Percentiles rank a stretch among this genome's conserved stretches.
phyloP scores from a whole-genome alignment of 2,888 invertebrate genomes.

The Alsophila aescularia region DNA sequence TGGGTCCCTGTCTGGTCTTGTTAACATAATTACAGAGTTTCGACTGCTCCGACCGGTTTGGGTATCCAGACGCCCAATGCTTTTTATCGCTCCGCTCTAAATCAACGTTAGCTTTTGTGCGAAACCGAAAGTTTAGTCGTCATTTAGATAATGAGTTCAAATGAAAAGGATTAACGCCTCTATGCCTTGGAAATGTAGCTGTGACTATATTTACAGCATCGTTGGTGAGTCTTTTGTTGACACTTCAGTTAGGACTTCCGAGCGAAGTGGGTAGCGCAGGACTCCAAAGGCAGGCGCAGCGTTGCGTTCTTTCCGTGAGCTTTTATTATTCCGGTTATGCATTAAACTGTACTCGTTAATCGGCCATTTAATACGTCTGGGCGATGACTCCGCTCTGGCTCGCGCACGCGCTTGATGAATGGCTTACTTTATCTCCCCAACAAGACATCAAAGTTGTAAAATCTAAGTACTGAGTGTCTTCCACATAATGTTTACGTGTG shows the following conservation, averaged over 20 bases:
- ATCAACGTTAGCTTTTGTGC: constrained; percentile 67
- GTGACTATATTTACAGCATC: too few species aligned
- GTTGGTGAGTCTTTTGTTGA: constrained; percentile 60
- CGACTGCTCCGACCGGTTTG: constrained; percentile 69
- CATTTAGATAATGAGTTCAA: constrained; percentile 56
- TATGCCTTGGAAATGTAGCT: constrained; percentile 30
- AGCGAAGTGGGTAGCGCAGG: constrained; percentile 53
- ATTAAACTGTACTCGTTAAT: constrained; percentile 80
- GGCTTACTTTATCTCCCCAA: constrained; percentile 54
- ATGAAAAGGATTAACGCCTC: constrained; percentile 53
- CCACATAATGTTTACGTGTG: constrained; percentile 57
- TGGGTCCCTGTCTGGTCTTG: constrained; percentile 58
- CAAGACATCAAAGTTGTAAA: constrained; percentile 60
- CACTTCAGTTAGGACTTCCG: constrained; percentile 62
- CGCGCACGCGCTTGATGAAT: constrained; percentile 50
- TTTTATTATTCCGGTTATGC: constrained; percentile 80
- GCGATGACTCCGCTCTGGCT: constrained; percentile 71
- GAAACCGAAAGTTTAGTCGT: constrained; percentile 84
- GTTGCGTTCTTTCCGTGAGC: constrained; percentile 66
- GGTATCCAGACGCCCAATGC: constrained; percentile 53
- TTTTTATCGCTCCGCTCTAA: constrained; percentile 65
- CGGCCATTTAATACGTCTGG: constrained; percentile 82
- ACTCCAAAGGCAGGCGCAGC: constrained; percentile 33
- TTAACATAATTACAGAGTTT: constrained; percentile 76
- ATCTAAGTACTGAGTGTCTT: constrained; percentile 57